These are phyloP conservation scores for Nymphalis polychloros DNA, from an alignment of 2,888 invertebrate species.

Conservation along the genomic window DNA sequence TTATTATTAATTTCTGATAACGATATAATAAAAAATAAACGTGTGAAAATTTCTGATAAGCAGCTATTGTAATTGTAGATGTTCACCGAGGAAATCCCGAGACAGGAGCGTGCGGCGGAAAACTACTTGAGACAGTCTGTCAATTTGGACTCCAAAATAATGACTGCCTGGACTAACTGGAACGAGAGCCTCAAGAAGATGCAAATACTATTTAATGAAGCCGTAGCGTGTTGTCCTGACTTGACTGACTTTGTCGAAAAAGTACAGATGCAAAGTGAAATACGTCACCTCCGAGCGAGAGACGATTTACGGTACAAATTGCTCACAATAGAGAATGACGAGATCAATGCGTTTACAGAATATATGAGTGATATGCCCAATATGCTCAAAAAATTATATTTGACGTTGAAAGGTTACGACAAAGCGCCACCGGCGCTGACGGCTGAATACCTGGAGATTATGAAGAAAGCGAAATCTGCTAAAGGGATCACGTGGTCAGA, in stretches of 20 bases:
- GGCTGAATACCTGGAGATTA: constrained; percentile 81
- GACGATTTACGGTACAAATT: constrained; percentile 63
- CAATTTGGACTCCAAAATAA: constrained; percentile 59
- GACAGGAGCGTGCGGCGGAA: constrained; percentile 68
- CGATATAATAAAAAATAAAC: too few relatives aligned
- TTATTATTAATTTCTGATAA: too few relatives aligned
- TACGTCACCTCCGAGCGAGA: constrained; percentile 67
- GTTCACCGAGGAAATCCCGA: constrained; percentile 68
- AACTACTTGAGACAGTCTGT: constrained; percentile 63
- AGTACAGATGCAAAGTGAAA: constrained; percentile 56
- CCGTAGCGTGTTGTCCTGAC: constrained; percentile 54
- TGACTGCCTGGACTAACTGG: constrained; percentile 59
- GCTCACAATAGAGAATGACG: constrained; percentile 69
- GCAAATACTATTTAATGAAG: constrained; percentile 52
- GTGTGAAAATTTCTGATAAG: too few relatives aligned
- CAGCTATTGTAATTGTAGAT: constrained; percentile 48
- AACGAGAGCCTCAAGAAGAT: constrained; percentile 56
- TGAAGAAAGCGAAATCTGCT: constrained; percentile 82
- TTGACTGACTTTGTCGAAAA: constrained; percentile 56
- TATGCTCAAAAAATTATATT: constrained; percentile 81
- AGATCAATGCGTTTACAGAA: constrained; percentile 75
- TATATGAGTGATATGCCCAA: constrained; percentile 77
- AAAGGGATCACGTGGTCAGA: constrained; percentile 84
- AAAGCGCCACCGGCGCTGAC: constrained; percentile 80
- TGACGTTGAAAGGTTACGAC: constrained; percentile 82